Evolutionary conservation across 2,113 vertebrate genomes (phyloP).

Genomic region (Pachyramphus minor): DNA sequence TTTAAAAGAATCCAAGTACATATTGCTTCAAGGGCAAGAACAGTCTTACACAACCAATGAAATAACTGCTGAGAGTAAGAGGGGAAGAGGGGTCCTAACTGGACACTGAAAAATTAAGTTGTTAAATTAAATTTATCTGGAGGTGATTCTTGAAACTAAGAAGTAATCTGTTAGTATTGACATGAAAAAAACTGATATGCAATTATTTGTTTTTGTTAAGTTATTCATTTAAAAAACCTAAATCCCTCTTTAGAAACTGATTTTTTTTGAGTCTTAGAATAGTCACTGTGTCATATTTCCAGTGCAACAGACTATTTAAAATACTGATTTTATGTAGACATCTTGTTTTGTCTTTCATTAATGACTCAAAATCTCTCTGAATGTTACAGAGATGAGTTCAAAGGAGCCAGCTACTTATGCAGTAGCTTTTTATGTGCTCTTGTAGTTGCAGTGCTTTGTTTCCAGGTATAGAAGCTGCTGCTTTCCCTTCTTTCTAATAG

Average conservation of each 20-base stretch:
- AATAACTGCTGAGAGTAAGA: not conserved
- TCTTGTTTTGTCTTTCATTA: not conserved
- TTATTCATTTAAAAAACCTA: not conserved
- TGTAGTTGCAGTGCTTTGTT: not conserved
- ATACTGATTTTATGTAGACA: not conserved
- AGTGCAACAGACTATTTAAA: not conserved
- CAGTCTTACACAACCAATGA: not conserved
- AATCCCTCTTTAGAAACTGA: not conserved
- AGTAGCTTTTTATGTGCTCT: not conserved
- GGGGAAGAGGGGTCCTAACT: rapidly evolving
- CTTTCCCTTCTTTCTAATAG: not conserved
- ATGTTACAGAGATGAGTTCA: not conserved
- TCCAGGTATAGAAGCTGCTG: not conserved
- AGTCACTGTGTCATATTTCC: not conserved
- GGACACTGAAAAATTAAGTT: not conserved
- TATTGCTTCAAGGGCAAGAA: not conserved
- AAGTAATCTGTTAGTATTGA: not conserved
- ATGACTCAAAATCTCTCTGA: not conserved
- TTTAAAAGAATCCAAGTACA: not conserved
- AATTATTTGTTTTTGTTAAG: not conserved
- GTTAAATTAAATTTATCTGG: not conserved
- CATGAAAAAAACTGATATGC: not conserved
- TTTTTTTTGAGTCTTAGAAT: not conserved
- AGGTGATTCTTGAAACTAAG: not conserved
- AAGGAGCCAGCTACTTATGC: not conserved